Evolutionary conservation across 2,888 invertebrate species (phyloP).

Genomic region (Meta bourneti): DNA sequence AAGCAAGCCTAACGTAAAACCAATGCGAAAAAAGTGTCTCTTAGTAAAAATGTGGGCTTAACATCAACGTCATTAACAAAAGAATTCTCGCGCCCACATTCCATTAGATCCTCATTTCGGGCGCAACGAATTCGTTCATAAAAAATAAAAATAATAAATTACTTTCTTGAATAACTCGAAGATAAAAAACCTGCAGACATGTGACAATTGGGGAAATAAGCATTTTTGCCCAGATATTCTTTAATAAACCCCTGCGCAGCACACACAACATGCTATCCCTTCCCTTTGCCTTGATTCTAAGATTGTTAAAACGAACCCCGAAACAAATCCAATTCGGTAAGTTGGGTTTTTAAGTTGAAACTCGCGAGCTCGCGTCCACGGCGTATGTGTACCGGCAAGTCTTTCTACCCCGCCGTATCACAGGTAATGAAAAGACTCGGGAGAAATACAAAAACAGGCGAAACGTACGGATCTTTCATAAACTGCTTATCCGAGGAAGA

Average conservation of each 20-base stretch:
- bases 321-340: conserved; percentile 74
- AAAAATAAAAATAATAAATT: conserved; percentile 74
- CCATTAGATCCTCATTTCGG: conserved; percentile 73
- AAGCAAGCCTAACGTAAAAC: conserved; percentile 36
- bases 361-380: conserved; percentile 29
- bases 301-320: conserved; percentile 71
- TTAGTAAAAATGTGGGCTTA: conserved; percentile 60
- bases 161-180: conserved; percentile 57
- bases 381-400: conserved; percentile 20
- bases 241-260: conserved; percentile 35
- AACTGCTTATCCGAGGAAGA: conserved; percentile 70
- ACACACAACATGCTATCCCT: conserved; percentile 22
- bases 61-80: conserved; percentile 66
- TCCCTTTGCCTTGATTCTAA: conserved; percentile 39
- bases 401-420: conserved; percentile 38
- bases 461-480: conserved; percentile 68
- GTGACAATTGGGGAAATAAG: conserved; percentile 65
- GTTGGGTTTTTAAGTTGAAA: conserved; percentile 70
- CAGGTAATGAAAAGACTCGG: conserved; percentile 70
- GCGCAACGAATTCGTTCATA: not conserved
- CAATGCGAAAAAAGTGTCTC: conserved; percentile 40
- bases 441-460: conserved; percentile 59
- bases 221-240: conserved; percentile 61
- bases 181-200: conserved; percentile 56
- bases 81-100: conserved; percentile 60